phyloP scores from a whole-genome alignment of 2,113 vertebrate genomes.

The Clinocottus analis region DNA sequence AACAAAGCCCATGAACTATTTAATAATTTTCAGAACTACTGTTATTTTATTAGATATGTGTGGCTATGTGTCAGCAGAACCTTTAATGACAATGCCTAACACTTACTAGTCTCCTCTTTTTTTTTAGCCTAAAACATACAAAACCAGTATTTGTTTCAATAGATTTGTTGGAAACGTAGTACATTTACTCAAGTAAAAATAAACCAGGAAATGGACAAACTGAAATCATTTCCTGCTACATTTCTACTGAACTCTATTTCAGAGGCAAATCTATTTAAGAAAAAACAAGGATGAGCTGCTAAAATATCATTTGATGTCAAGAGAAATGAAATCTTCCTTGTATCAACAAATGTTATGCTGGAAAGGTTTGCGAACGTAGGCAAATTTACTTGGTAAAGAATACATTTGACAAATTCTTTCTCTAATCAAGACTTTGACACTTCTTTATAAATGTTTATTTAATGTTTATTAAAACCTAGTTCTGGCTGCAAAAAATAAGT shows the following conservation, averaged over 20 bases:
- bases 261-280: no score
- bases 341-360: no score
- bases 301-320: no score
- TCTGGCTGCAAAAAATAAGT: no score
- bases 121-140: slow-evolving; percentile 2
- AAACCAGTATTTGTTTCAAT: neutral
- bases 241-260: no score
- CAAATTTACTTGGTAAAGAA: neutral
- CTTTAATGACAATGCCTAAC: no score
- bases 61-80: neutral
- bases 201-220: no score
- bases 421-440: neutral
- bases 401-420: neutral
- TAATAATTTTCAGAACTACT: neutral
- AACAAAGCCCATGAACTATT: neutral
- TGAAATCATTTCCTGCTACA: no score
- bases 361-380: neutral
- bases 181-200: neutral
- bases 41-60: neutral
- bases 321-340: no score
- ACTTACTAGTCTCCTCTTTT: no score
- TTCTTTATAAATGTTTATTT: neutral
- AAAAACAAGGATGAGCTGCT: no score
- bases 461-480: neutral
- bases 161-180: neutral